Conservation (phyloP, 2,113 vertebrate species). For the Oxyruncus cristatus region DNA sequence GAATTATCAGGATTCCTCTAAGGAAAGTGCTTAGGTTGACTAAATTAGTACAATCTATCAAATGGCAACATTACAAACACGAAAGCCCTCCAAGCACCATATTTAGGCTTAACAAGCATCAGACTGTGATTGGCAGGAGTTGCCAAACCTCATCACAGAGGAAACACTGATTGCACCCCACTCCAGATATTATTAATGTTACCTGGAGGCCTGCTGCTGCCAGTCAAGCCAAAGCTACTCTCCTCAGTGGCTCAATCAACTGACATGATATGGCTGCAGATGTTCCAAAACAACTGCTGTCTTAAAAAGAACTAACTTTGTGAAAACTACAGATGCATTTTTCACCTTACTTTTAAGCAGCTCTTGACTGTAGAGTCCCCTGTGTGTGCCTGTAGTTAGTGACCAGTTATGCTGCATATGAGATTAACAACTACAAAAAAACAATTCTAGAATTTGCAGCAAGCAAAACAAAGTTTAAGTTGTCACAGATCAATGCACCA, state of each 20-base stretch:
- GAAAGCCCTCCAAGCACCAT: neutral
- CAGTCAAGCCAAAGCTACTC: neutral
- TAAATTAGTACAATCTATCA: neutral
- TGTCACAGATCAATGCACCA: neutral
- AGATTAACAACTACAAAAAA: neutral
- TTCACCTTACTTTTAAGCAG: neutral
- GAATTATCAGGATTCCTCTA: neutral
- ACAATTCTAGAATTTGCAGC: neutral
- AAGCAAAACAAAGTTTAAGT: neutral
- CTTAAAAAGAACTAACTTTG: neutral
- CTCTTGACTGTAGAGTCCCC: neutral
- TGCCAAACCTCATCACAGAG: neutral
- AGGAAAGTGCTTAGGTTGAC: neutral
- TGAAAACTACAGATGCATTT: neutral
- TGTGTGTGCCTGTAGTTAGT: neutral
- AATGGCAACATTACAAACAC: neutral
- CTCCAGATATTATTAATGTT: slow-evolving; percentile 7
- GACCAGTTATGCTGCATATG: neutral
- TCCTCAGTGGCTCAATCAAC: neutral
- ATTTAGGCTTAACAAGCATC: neutral
- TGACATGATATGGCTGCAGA: neutral
- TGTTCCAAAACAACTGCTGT: neutral
- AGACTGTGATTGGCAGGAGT: neutral
- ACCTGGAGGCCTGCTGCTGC: neutral
- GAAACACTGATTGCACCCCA: neutral